phyloP scores from a whole-genome alignment of 2,797 vertebrate genomes.

The Bovichtus variegatus region DNA sequence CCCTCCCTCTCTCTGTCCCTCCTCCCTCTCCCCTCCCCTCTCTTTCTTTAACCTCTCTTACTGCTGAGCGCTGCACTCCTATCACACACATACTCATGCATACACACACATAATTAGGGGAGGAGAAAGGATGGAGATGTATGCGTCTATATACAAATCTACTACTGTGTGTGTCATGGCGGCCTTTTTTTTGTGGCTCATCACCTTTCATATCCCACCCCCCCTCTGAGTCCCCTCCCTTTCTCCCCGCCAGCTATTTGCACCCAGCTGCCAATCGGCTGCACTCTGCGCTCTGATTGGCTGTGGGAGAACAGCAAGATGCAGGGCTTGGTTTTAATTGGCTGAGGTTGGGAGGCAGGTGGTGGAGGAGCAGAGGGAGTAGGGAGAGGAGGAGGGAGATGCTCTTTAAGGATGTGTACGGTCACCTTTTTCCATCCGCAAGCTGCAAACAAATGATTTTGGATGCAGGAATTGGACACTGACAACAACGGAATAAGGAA shows the following conservation, averaged over 20 bases:
- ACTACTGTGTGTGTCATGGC: conserved; percentile 52
- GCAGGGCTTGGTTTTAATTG: conserved; percentile 59
- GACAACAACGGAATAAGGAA: conserved; percentile 17
- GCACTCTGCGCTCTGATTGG: conserved; percentile 76
- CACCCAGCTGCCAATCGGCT: conserved; percentile 66
- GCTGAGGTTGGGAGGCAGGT: conserved; percentile 50
- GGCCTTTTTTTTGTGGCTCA: conserved; percentile 44
- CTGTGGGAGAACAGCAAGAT: conserved; percentile 65
- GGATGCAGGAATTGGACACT: conserved; percentile 26
- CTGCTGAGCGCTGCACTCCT: conserved; percentile 36
- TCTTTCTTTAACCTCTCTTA: conserved; percentile 28
- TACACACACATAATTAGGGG: conserved; percentile 34
- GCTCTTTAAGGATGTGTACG: conserved; percentile 71
- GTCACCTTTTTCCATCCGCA: conserved; percentile 58
- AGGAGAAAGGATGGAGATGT: conserved; percentile 26
- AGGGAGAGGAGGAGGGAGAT: conserved; percentile 66
- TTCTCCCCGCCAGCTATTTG: conserved; percentile 56
- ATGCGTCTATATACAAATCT: not conserved
- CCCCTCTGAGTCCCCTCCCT: conserved; percentile 39
- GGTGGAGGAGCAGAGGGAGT: conserved; percentile 57
- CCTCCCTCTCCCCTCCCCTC: conserved; percentile 3
- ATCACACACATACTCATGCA: not conserved
- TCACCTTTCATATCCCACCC: conserved; percentile 63
- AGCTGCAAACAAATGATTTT: conserved; percentile 50
- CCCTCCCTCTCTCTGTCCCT: not conserved